A percentile compares a stretch with the other conserved stretches of the same genome.
These are phyloP conservation scores for Synanceia verrucosa DNA, from an alignment of 2,797 vertebrate genomes.

Conservation along the genomic window DNA sequence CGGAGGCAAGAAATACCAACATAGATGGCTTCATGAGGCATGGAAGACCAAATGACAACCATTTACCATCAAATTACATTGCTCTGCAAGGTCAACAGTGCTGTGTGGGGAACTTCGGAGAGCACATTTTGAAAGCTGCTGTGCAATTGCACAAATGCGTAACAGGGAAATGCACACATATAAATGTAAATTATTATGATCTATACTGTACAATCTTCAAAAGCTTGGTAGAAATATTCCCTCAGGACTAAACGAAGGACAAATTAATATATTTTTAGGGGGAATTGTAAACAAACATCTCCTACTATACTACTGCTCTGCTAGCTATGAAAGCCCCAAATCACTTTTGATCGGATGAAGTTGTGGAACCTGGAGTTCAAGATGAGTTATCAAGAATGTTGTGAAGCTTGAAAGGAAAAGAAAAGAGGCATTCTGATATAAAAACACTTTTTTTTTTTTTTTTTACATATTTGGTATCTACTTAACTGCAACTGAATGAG, in stretches of 20 bases:
- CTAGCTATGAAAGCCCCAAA: neutral
- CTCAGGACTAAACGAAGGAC: neutral
- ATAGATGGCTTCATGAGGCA: slow-evolving; percentile 78
- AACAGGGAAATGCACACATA: slow-evolving; percentile 19
- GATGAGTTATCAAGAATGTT: neutral
- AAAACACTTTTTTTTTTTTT: neutral
- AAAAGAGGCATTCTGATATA: neutral
- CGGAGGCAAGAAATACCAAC: slow-evolving; percentile 74
- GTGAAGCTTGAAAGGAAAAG: neutral
- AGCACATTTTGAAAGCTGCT: slow-evolving; percentile 44
- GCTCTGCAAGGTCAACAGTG: slow-evolving; percentile 75
- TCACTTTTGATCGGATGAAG: neutral
- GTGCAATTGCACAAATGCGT: slow-evolving; percentile 42
- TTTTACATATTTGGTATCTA: neutral
- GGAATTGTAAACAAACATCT: neutral
- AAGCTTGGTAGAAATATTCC: slow-evolving; percentile 1
- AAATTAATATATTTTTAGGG: slow-evolving; percentile 5
- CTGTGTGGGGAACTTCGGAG: slow-evolving; percentile 41
- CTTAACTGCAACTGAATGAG: neutral
- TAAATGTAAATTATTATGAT: slow-evolving; percentile 7
- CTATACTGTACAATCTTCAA: neutral
- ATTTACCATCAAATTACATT: slow-evolving; percentile 76
- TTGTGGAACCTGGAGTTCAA: neutral
- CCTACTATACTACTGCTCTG: neutral
- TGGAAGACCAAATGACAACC: slow-evolving; percentile 76